Percentiles rank a stretch among this genome's conserved stretches.
phyloP scores from a whole-genome alignment of 2,113 vertebrate species.

The Lagopus muta region DNA sequence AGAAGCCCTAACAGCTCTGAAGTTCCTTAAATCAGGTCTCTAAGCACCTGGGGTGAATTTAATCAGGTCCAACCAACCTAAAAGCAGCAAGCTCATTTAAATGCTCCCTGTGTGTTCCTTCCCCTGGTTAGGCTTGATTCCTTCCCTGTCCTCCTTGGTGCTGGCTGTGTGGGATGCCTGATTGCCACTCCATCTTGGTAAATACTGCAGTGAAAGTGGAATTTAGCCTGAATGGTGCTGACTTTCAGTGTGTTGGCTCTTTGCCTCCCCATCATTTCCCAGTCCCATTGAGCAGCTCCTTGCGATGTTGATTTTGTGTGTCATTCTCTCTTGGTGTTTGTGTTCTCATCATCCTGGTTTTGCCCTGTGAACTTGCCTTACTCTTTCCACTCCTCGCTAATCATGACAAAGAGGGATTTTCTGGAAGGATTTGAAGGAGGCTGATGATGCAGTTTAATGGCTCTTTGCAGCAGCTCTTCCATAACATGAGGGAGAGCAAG shows the following conservation, averaged over 20 bases:
- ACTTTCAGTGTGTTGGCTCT: not conserved
- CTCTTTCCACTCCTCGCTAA: not conserved
- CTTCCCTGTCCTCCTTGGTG: conserved; percentile 1
- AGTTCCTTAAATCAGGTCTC: conserved; percentile 66
- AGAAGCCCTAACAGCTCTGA: conserved; percentile 24
- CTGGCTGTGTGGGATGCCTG: conserved; percentile 24
- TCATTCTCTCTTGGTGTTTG: not conserved
- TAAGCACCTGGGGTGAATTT: conserved; percentile 67
- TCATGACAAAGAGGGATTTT: conserved; percentile 33
- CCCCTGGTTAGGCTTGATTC: not conserved
- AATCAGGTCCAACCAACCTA: conserved; percentile 64
- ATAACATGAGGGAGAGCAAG: not conserved
- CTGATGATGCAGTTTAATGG: conserved; percentile 35
- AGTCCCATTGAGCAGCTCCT: not conserved
- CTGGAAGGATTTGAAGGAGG: conserved; percentile 17
- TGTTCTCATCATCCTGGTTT: not conserved
- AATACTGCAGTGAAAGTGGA: not conserved
- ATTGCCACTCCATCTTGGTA: conserved; percentile 17
- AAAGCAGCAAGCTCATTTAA: conserved; percentile 60
- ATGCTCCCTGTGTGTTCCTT: conserved; percentile 55
- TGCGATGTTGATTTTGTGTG: not conserved
- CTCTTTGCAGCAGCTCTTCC: conserved; percentile 29
- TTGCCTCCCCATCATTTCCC: not conserved
- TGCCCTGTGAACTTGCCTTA: not conserved
- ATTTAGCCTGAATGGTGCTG: not conserved